Evolutionary conservation across 1,140 invertebrate genomes (phyloP), one percentile per base, ranked within the genome.

Genomic region (Drosophila suzukii): DNA sequence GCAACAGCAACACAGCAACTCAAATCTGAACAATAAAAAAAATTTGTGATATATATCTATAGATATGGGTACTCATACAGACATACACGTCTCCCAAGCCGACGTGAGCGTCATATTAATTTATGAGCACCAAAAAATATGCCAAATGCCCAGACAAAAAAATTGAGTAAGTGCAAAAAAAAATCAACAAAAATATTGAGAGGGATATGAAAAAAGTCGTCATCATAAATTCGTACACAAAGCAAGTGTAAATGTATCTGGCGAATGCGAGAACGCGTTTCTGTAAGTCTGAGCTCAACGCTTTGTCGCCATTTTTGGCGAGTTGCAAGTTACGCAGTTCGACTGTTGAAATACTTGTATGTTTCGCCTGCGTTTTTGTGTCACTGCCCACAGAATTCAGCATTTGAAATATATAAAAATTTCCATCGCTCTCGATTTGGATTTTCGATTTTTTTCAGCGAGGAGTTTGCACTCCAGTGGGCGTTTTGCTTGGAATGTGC

Each of bases 31-130:
- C 81, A 85, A 81, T 86, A 71, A 78, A 75, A 86, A 71, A 50
- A 50, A 71, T 71, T 60, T 70, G 53, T 68, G 67, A 82, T 75
- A 68, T 71, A 71, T 65, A 73, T 57, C 65, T 77, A 72, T 74
- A 77, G 62, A 85, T 46, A 68, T 51, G 54, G 39, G 49, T 60
- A 56, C 27, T 30, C 38, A 46, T 53, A 39, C 55, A 54, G 27
- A 12, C 61, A 53, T 60, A 59, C 58, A 57, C 68, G 81, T 88
- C 78, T 88, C 75, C 58, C 62, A 73, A 73, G 61, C 50, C 66
- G 75, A 86, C 82, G 83, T 86, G 82, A 82, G 79, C 79, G 75
- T 79, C 83, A 86, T 78, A 72, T 78, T 78, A 78, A 78, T 78
- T 86, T 83, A 86, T 83, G 63, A 76, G 71, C 66, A 36, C 50